These are phyloP conservation scores for Ligdia adustata DNA, from an alignment of 2,888 invertebrate genomes.

Conservation along the genomic window DNA sequence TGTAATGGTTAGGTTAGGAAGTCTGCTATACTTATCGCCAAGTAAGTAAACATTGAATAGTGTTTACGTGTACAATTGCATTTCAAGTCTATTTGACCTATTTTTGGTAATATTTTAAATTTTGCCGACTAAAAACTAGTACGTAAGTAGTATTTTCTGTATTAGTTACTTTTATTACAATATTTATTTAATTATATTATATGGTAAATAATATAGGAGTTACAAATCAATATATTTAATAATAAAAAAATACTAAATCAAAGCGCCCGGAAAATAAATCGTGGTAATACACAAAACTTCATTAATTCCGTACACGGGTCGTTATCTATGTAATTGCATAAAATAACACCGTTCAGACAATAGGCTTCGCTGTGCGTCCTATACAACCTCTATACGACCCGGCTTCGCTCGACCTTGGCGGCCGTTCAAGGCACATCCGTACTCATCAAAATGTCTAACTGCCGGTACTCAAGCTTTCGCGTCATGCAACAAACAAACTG, in stretches of 20 bases:
- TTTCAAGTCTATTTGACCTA: no score
- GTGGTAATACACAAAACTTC: conserved; percentile 52
- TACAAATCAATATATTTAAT: no score
- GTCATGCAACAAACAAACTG: conserved; percentile 15
- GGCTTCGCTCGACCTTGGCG: conserved; percentile 62
- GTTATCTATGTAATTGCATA: conserved; percentile 68
- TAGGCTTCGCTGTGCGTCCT: conserved; percentile 54
- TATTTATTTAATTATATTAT: no score
- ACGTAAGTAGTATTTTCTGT: no score
- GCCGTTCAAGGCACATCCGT: conserved; percentile 72
- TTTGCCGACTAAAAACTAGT: no score
- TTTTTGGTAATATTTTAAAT: no score
- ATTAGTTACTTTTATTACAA: no score
- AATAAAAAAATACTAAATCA: no score
- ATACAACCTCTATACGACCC: conserved; percentile 68
- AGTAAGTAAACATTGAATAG: not conserved
- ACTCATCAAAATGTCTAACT: conserved; percentile 48
- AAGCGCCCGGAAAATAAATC: conserved; percentile 59
- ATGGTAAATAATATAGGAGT: no score
- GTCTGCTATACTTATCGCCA: conserved; percentile 51
- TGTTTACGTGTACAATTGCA: no score
- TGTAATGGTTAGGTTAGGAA: conserved; percentile 56
- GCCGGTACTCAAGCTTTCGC: conserved; percentile 25
- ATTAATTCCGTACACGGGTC: conserved; percentile 51
- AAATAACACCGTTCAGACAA: conserved; percentile 55